These are phyloP conservation scores for Podarcis lilfordi DNA, from an alignment of 2,797 vertebrate species.

Conservation along the genomic window DNA sequence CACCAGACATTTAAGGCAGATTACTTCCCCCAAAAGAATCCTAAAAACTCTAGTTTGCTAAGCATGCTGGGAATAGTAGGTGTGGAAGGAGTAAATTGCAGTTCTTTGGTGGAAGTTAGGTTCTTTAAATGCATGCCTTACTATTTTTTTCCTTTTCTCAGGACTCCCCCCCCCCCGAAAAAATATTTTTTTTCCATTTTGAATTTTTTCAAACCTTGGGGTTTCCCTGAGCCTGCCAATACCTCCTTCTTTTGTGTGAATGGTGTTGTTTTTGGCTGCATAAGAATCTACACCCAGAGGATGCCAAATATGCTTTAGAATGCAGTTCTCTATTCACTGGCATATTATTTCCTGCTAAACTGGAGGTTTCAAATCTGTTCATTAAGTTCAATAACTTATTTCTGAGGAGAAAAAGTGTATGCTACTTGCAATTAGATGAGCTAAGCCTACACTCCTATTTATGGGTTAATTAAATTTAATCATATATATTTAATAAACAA, in stretches of 20 bases:
- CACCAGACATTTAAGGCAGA: too few species aligned
- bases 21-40: too few species aligned
- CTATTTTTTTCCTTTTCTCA: too few species aligned
- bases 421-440: slow-evolving; percentile 11
- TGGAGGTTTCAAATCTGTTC: slow-evolving; percentile 11
- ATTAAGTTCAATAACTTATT: slow-evolving; percentile 14
- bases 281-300: background rate
- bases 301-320: background rate
- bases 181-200: too few species aligned
- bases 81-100: too few species aligned
- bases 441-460: background rate
- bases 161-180: too few species aligned
- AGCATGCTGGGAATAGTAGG: too few species aligned
- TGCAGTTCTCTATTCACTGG: background rate
- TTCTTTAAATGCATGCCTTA: too few species aligned
- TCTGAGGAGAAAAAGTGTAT: background rate
- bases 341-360: background rate
- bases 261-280: background rate
- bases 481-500: slow-evolving; percentile 42
- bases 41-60: too few species aligned
- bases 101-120: too few species aligned
- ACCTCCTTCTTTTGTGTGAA: background rate
- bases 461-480: slow-evolving; percentile 34
- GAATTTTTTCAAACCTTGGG: background rate
- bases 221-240: background rate